These are phyloP conservation scores for Nasonia giraulti DNA, from an alignment of 1,140 invertebrate species.

Conservation along the genomic window DNA sequence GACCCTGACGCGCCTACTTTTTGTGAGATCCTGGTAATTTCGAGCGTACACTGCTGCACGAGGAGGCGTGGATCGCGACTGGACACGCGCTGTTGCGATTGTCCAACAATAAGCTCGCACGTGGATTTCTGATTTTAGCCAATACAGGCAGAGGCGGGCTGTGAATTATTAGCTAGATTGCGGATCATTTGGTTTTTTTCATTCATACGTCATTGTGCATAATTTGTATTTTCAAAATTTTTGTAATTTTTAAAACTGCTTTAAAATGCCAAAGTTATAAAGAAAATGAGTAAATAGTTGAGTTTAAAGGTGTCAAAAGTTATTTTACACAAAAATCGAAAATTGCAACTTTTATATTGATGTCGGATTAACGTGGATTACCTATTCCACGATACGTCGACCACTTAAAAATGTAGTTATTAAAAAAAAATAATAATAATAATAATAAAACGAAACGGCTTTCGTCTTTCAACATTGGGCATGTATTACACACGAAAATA, in stretches of 20 bases:
- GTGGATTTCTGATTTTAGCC: not conserved
- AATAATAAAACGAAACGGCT: not conserved
- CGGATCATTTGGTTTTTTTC: not conserved
- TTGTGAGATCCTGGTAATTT: constrained; percentile 34
- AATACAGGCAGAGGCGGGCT: not conserved
- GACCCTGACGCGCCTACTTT: constrained; percentile 33
- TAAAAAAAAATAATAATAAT: too few species aligned
- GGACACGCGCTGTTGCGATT: not conserved
- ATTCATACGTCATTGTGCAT: too few species aligned
- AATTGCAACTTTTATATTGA: too few species aligned
- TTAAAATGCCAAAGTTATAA: too few species aligned
- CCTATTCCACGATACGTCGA: too few species aligned
- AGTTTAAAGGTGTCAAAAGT: too few species aligned
- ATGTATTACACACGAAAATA: not conserved
- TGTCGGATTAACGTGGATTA: too few species aligned
- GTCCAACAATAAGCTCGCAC: not conserved
- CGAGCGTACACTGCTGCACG: not conserved
- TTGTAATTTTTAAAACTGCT: too few species aligned
- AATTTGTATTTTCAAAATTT: too few species aligned
- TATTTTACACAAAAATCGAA: too few species aligned
- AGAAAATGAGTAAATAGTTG: too few species aligned
- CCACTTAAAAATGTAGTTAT: too few species aligned
- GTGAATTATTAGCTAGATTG: not conserved
- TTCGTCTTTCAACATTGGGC: not conserved
- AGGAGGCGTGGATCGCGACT: not conserved